A percentile compares a stretch with the other conserved stretches of the same genome.
These are phyloP conservation scores for Chaitophorus viminalis DNA, from an alignment of 2,888 invertebrate genomes.

Conservation along the genomic window DNA sequence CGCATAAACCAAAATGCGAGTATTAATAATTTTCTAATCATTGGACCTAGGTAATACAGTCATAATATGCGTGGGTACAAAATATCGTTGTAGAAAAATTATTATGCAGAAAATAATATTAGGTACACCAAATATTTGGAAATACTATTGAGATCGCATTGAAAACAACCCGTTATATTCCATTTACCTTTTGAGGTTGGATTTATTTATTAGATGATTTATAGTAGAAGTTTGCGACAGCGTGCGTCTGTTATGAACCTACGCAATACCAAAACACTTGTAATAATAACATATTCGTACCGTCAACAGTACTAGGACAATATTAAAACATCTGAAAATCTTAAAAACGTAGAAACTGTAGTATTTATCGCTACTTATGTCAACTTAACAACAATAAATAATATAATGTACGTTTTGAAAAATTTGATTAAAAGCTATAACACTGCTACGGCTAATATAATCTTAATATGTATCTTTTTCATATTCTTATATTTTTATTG, in stretches of 20 bases:
- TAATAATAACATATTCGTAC: neutral
- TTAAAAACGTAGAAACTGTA: neutral
- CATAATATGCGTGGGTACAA: too few species aligned
- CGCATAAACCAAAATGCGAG: neutral
- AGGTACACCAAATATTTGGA: too few species aligned
- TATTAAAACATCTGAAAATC: neutral
- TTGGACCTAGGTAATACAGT: neutral
- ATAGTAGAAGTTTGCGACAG: neutral
- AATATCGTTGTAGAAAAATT: too few species aligned
- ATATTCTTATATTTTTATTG: too few species aligned
- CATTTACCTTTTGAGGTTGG: neutral
- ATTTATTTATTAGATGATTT: neutral
- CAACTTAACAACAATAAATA: too few species aligned
- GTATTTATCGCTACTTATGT: neutral
- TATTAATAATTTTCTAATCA: neutral
- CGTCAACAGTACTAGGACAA: neutral
- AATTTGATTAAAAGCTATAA: too few species aligned
- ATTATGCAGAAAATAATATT: too few species aligned
- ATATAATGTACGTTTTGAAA: too few species aligned
- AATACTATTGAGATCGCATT: too few species aligned
- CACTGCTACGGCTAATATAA: neutral
- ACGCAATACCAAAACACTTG: neutral
- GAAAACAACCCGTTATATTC: neutral
- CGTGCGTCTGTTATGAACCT: neutral
- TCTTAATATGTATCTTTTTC: too few species aligned